These are phyloP conservation scores for Solenodon paradoxus DNA, from an alignment of 2,113 vertebrate genomes.

Conservation along the genomic window DNA sequence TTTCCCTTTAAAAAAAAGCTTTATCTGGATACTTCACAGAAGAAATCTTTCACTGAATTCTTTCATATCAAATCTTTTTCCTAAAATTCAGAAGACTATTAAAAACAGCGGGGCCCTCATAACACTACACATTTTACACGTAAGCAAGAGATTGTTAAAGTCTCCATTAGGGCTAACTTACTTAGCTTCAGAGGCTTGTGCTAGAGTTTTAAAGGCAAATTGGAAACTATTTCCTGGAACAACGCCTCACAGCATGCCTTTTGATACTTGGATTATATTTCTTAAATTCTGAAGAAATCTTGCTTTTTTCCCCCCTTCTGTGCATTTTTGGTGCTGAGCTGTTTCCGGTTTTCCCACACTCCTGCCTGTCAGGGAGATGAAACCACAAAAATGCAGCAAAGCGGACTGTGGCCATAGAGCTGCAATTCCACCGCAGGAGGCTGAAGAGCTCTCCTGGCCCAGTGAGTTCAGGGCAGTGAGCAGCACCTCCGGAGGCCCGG, in stretches of 20 bases:
- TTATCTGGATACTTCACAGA: background rate
- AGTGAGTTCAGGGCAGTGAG: slow-evolving; percentile 80
- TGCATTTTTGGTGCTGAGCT: slow-evolving; percentile 91
- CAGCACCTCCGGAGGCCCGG: slow-evolving; percentile 73
- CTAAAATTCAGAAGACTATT: slow-evolving; percentile 6
- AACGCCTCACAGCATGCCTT: slow-evolving; percentile 82
- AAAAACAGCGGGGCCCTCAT: background rate
- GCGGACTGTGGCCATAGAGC: slow-evolving; percentile 90
- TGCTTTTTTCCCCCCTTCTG: slow-evolving; percentile 86
- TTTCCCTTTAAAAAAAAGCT: background rate
- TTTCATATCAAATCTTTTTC: slow-evolving; percentile 26
- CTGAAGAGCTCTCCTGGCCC: slow-evolving; percentile 90
- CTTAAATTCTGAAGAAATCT: slow-evolving; percentile 86
- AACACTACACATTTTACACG: slow-evolving; percentile 61
- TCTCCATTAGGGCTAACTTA: slow-evolving; percentile 75
- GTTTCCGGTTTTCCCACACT: slow-evolving; percentile 99
- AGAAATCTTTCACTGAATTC: background rate
- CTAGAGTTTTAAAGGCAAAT: slow-evolving; percentile 81
- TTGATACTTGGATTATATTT: slow-evolving; percentile 83
- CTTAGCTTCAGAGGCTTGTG: slow-evolving; percentile 69
- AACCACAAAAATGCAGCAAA: slow-evolving; percentile 95
- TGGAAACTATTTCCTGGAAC: slow-evolving; percentile 87
- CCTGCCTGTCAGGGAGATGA: slow-evolving; percentile 93
- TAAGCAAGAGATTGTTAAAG: slow-evolving; percentile 73
- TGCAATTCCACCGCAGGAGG: slow-evolving; percentile 91